Evolutionary conservation across 1,140 invertebrate species (phyloP).

Genomic region (Pissodes strobi): DNA sequence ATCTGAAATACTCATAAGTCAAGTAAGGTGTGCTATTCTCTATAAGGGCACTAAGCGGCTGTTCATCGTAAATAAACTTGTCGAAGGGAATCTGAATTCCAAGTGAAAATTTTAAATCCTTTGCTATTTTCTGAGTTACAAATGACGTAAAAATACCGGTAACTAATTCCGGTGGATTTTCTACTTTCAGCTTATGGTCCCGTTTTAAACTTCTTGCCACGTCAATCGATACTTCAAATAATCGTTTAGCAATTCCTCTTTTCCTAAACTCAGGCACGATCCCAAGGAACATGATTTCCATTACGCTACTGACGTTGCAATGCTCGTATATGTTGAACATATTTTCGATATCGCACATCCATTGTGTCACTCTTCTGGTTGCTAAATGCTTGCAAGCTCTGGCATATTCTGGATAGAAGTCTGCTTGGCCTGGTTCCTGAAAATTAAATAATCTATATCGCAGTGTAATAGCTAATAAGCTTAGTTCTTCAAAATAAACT

Average conservation of each 20-base stretch:
- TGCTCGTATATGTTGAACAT: constrained; percentile 62
- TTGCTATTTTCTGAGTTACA: constrained; percentile 62
- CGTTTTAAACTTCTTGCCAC: constrained; percentile 58
- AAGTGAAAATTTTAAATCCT: constrained; percentile 58
- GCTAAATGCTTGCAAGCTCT: constrained; percentile 17
- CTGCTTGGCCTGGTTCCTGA: background rate
- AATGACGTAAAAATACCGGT: constrained; percentile 64
- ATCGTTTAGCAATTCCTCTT: constrained; percentile 60
- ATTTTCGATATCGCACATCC: constrained; percentile 26
- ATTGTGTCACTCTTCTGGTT: constrained; percentile 17
- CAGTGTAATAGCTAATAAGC: no score
- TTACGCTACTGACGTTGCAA: constrained; percentile 62
- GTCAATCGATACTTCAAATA: constrained; percentile 61
- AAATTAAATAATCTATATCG: no score
- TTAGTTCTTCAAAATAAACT: no score
- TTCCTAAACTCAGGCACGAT: constrained; percentile 58
- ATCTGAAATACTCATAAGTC: constrained; percentile 25
- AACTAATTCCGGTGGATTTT: constrained; percentile 60
- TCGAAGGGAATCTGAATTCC: background rate
- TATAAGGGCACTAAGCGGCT: background rate
- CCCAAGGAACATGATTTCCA: constrained; percentile 70
- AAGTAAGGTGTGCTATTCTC: background rate
- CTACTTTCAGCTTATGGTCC: constrained; percentile 54
- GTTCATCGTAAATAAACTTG: constrained; percentile 16
- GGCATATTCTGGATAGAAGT: constrained; percentile 3